Evolutionary conservation across 2,113 vertebrate genomes (phyloP).

Genomic region (Otus sunia): DNA sequence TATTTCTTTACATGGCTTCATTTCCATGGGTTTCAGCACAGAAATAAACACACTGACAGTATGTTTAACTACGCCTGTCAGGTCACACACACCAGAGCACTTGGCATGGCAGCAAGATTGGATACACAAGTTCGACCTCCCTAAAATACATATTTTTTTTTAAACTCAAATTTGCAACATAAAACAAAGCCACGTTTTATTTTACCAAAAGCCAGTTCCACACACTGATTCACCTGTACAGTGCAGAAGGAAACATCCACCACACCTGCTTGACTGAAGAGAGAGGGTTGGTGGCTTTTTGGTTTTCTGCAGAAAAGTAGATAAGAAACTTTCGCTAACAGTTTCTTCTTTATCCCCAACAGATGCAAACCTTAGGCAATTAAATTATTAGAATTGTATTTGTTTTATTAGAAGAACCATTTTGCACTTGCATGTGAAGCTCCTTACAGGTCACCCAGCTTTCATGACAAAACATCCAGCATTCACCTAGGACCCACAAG

Average conservation of each 20-base stretch:
- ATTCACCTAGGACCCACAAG: background rate
- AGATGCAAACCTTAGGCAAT: background rate
- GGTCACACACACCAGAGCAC: background rate
- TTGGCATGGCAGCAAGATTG: background rate
- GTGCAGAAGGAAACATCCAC: constrained; percentile 6
- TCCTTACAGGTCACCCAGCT: background rate
- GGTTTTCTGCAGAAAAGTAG: constrained; percentile 30
- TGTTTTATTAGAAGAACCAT: background rate
- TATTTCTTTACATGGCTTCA: background rate
- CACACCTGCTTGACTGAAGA: background rate
- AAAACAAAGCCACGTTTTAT: background rate
- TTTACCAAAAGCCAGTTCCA: background rate
- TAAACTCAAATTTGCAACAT: background rate
- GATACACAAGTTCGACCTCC: background rate
- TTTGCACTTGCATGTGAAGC: background rate
- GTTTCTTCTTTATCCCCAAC: background rate
- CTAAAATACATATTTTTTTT: background rate
- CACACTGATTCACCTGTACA: background rate
- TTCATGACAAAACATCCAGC: background rate
- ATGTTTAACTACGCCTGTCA: background rate
- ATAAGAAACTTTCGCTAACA: background rate
- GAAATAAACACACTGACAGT: background rate
- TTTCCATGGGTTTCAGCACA: background rate
- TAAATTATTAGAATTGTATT: background rate
- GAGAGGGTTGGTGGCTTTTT: background rate